Evolutionary conservation across 2,797 vertebrate genomes (phyloP).

Genomic region (Syngnathus acus): DNA sequence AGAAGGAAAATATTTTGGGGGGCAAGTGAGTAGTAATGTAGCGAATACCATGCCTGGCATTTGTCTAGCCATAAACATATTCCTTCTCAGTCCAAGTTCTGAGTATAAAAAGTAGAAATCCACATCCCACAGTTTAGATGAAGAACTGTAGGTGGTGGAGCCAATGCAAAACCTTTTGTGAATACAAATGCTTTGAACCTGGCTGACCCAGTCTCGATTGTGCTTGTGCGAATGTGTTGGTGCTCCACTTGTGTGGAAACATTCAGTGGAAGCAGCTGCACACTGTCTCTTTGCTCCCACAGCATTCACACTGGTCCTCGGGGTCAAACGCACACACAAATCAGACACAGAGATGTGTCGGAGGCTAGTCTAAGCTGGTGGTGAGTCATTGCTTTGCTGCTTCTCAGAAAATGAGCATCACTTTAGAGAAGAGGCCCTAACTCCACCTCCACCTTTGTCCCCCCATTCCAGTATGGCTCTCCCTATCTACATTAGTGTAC

Average conservation of each 20-base stretch:
- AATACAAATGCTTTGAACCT: conserved; percentile 70
- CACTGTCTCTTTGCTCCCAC: conserved; percentile 55
- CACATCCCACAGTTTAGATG: conserved; percentile 57
- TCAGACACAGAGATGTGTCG: conserved; percentile 57
- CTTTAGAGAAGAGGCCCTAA: conserved; percentile 47
- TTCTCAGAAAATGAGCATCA: conserved; percentile 62
- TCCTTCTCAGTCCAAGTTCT: conserved; percentile 51
- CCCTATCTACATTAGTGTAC: conserved; percentile 7
- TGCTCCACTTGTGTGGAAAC: conserved; percentile 51
- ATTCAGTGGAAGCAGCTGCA: conserved; percentile 55
- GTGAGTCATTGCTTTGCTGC: conserved; percentile 55
- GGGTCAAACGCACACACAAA: conserved; percentile 64
- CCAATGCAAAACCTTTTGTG: conserved; percentile 66
- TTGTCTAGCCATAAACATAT: conserved; percentile 51
- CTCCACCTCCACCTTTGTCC: conserved; percentile 35
- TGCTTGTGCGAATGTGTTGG: conserved; percentile 45
- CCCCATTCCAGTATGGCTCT: background rate
- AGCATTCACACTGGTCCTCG: conserved; percentile 50
- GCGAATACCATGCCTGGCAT: conserved; percentile 29
- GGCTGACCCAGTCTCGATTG: conserved; percentile 63
- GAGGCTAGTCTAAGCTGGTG: conserved; percentile 60
- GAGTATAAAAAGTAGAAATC: conserved; percentile 53
- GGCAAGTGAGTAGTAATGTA: conserved; percentile 31
- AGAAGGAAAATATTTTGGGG: conserved; percentile 34
- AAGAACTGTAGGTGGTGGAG: conserved; percentile 67